These are phyloP conservation scores for Liopterus haemorrhoidalis DNA, from an alignment of 2,888 invertebrate species.

Conservation along the genomic window DNA sequence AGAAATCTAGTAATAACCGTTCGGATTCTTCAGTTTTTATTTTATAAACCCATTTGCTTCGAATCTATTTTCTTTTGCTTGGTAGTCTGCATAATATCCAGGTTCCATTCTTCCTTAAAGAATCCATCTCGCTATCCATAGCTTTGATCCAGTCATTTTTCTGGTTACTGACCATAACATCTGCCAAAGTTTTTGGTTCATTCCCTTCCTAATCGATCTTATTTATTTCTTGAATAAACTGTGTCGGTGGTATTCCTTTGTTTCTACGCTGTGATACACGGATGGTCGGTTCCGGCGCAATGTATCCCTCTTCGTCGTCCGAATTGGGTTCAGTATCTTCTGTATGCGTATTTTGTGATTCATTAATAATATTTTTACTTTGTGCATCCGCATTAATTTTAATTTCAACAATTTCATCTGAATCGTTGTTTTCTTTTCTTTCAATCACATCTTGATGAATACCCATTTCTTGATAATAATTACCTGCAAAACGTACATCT, in stretches of 20 bases:
- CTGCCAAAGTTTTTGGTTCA: slow-evolving; percentile 6
- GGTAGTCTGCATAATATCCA: slow-evolving; percentile 31
- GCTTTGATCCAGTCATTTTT: slow-evolving; percentile 28
- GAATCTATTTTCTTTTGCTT: slow-evolving; percentile 24
- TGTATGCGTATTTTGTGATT: no score
- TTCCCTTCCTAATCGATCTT: slow-evolving; percentile 1
- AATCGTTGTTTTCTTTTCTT: no score
- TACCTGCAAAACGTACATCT: no score
- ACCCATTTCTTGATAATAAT: no score
- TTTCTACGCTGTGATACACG: slow-evolving; percentile 4
- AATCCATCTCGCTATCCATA: slow-evolving; percentile 32
- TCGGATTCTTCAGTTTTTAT: slow-evolving; percentile 22
- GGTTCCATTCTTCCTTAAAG: slow-evolving; percentile 30
- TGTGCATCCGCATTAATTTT: no score
- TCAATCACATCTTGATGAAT: no score
- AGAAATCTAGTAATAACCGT: slow-evolving; percentile 10
- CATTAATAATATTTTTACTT: no score
- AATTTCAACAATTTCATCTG: no score
- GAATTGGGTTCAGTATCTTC: no score
- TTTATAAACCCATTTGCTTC: slow-evolving; percentile 30
- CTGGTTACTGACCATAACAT: slow-evolving; percentile 18
- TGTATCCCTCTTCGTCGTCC: no score
- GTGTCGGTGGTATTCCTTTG: slow-evolving; percentile 1
- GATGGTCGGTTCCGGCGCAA: no score
- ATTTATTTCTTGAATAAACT: not conserved